Evolutionary conservation across 2,888 invertebrate species (phyloP).

Genomic region (Choristoneura rosaceana): DNA sequence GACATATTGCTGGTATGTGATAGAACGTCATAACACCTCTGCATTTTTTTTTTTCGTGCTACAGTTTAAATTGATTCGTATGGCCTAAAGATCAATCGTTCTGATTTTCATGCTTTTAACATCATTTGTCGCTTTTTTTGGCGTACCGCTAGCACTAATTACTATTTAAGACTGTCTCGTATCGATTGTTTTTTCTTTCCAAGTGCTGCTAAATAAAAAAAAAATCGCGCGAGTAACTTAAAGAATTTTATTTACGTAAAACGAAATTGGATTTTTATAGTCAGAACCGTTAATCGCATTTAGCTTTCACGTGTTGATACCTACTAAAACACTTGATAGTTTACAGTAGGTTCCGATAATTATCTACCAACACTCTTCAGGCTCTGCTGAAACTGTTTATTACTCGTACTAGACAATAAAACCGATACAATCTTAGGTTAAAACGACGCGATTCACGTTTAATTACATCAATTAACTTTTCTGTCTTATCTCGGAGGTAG

Average conservation of each 20-base stretch:
- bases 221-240: neutral
- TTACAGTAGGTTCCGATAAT: neutral
- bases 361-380: neutral
- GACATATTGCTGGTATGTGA: too few relatives aligned
- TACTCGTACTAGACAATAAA: conserved; percentile 16
- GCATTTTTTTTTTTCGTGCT: too few relatives aligned
- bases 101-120: too few relatives aligned
- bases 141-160: too few relatives aligned
- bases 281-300: neutral
- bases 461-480: conserved; percentile 31
- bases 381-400: conserved; percentile 35
- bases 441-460: conserved; percentile 25
- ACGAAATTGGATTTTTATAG: neutral
- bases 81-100: too few relatives aligned
- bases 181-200: neutral
- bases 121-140: too few relatives aligned
- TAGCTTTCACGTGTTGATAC: neutral
- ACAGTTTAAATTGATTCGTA: too few relatives aligned
- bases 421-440: conserved; percentile 31
- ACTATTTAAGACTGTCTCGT: too few relatives aligned
- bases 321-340: neutral
- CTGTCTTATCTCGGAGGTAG: conserved; percentile 22
- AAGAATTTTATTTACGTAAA: neutral
- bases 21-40: too few relatives aligned
- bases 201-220: neutral